phyloP scores from a whole-genome alignment of 35 echinoderm and acorn worm genomes.

The Stichopus chloronotus region DNA sequence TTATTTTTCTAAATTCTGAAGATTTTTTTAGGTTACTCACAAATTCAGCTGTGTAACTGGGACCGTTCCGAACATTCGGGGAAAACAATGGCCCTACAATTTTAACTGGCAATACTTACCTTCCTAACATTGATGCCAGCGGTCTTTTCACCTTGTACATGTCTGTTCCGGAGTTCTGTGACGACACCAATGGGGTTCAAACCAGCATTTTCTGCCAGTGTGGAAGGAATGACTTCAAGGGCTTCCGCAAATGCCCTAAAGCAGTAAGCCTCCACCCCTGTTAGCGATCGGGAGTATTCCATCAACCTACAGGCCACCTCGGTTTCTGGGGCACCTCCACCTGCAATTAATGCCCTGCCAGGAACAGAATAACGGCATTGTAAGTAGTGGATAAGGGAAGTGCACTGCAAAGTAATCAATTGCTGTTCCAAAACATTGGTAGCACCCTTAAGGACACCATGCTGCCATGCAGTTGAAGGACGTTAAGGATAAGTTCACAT shows the following conservation, averaged over 20 bases:
- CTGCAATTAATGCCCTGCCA: constrained; percentile 83
- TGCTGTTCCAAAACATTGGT: too few species aligned
- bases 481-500: too few species aligned
- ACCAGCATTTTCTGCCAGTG: constrained; percentile 93
- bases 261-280: constrained; percentile 95
- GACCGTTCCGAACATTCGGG: too few species aligned
- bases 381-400: not conserved
- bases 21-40: too few species aligned
- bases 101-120: constrained; percentile 28
- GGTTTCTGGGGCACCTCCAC: constrained; percentile 92
- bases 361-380: not conserved
- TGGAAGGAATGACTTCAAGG: constrained; percentile 88
- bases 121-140: constrained; percentile 88
- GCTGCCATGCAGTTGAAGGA: too few species aligned
- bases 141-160: constrained; percentile 83
- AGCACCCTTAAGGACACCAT: too few species aligned
- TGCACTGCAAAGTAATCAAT: not conserved
- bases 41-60: too few species aligned
- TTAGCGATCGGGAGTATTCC: constrained; percentile 81
- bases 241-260: constrained; percentile 91
- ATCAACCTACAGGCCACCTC: constrained; percentile 83
- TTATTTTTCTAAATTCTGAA: too few species aligned
- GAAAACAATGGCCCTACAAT: too few species aligned
- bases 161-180: constrained; percentile 90
- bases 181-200: constrained; percentile 91